These are phyloP conservation scores for Microctonus hyperodae DNA, from an alignment of 2,888 invertebrate genomes.

Conservation along the genomic window DNA sequence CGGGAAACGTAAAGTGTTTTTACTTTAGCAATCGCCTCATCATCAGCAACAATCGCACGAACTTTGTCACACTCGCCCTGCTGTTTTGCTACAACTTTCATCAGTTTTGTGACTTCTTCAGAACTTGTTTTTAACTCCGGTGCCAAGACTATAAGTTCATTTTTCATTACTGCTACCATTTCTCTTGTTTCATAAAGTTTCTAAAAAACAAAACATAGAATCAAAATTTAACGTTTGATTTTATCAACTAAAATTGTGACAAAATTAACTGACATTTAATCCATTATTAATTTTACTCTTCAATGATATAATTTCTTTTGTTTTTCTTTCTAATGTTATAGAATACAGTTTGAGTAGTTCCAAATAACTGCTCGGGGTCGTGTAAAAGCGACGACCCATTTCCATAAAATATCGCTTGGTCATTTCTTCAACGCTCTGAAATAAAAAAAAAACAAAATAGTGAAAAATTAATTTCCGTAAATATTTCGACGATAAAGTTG, in stretches of 20 bases:
- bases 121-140: conserved; percentile 82
- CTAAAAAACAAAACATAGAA: conserved; percentile 59
- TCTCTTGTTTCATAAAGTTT: conserved; percentile 84
- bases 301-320: conserved; percentile 72
- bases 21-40: conserved; percentile 85
- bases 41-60: conserved; percentile 78
- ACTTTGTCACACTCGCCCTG: conserved; percentile 84
- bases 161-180: conserved; percentile 85
- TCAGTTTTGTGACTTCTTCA: conserved; percentile 76
- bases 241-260: neutral
- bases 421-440: conserved; percentile 79
- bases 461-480: neutral
- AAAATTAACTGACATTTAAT: conserved; percentile 65
- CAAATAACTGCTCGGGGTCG: conserved; percentile 90
- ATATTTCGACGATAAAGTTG: neutral
- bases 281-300: conserved; percentile 78
- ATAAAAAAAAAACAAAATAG: neutral
- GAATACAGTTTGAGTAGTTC: conserved; percentile 84
- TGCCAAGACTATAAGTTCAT: conserved; percentile 80
- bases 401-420: conserved; percentile 80
- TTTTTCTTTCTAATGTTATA: conserved; percentile 73
- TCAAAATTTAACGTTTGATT: neutral
- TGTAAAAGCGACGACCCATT: conserved; percentile 86
- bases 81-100: conserved; percentile 79
- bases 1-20: conserved; percentile 2